These are phyloP conservation scores for Orestias chungarensis DNA, from an alignment of 2,797 vertebrate species.

Conservation along the genomic window DNA sequence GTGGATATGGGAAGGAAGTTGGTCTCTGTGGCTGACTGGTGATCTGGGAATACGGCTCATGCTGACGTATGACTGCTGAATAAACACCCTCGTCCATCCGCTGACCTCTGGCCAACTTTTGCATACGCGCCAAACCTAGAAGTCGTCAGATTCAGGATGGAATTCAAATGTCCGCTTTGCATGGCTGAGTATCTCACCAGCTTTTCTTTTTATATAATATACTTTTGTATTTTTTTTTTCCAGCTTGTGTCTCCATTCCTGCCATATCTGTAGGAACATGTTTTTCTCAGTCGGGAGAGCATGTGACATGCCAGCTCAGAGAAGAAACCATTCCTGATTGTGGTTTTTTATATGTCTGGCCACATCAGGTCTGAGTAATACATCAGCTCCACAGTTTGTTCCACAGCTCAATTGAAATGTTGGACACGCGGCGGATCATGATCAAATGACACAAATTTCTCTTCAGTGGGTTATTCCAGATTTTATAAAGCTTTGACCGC, in stretches of 20 bases:
- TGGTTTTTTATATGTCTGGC: constrained; percentile 45
- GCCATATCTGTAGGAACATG: constrained; percentile 18
- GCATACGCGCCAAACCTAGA: background rate
- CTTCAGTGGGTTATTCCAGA: too few relatives aligned
- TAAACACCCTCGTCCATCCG: constrained; percentile 24
- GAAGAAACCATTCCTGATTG: constrained; percentile 38
- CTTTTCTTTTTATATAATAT: too few relatives aligned
- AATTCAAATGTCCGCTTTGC: background rate
- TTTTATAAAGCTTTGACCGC: background rate
- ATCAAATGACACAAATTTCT: too few relatives aligned
- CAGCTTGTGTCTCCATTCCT: background rate
- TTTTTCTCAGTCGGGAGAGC: background rate
- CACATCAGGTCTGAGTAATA: constrained; percentile 25
- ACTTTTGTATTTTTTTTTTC: too few relatives aligned
- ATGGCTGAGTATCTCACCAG: background rate
- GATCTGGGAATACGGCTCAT: constrained; percentile 20
- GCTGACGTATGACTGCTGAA: constrained; percentile 52
- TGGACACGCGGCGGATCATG: background rate
- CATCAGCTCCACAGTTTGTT: constrained; percentile 18
- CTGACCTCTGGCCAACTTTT: constrained; percentile 21
- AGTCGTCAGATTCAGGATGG: background rate
- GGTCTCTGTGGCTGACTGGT: constrained; percentile 18
- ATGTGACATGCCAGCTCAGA: constrained; percentile 22
- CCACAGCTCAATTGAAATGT: constrained; percentile 6
- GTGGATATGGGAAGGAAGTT: constrained; percentile 16